These are phyloP conservation scores for Orthosia gracilis DNA, from an alignment of 2,888 invertebrate species.

Conservation along the genomic window DNA sequence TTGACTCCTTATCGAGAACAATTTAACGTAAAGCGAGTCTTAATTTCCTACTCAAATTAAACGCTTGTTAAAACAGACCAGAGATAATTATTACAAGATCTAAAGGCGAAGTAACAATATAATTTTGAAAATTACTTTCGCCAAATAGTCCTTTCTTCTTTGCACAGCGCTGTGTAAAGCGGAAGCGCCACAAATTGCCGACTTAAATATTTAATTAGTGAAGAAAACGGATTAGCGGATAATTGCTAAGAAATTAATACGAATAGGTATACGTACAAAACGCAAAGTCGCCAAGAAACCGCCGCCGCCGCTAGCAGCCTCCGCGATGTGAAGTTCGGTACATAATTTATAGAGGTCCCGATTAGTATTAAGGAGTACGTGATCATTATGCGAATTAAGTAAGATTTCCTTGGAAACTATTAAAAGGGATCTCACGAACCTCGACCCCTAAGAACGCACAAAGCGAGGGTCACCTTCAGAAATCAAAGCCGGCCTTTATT, in stretches of 20 bases:
- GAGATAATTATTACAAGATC: slow-evolving; percentile 88
- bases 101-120: slow-evolving; percentile 87
- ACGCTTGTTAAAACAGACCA: slow-evolving; percentile 85
- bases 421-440: slow-evolving; percentile 85
- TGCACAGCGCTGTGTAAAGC: slow-evolving; percentile 80
- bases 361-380: slow-evolving; percentile 81
- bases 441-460: slow-evolving; percentile 79
- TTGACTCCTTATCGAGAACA: slow-evolving; percentile 76
- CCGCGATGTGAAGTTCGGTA: slow-evolving; percentile 70
- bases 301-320: slow-evolving; percentile 54
- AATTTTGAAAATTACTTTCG: slow-evolving; percentile 87
- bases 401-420: slow-evolving; percentile 86
- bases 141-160: slow-evolving; percentile 84
- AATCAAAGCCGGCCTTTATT: slow-evolving; percentile 89
- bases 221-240: slow-evolving; percentile 85
- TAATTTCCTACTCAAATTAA: slow-evolving; percentile 86
- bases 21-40: slow-evolving; percentile 79
- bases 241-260: slow-evolving; percentile 81
- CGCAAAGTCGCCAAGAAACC: slow-evolving; percentile 60
- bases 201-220: slow-evolving; percentile 86
- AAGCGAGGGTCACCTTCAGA: slow-evolving; percentile 86
- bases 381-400: slow-evolving; percentile 86
- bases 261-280: slow-evolving; percentile 63
- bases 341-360: slow-evolving; percentile 75
- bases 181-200: slow-evolving; percentile 87